Base-by-base conservation (phyloP, 2,113 vertebrate species). In the Herpetotheres cachinnans region DNA sequence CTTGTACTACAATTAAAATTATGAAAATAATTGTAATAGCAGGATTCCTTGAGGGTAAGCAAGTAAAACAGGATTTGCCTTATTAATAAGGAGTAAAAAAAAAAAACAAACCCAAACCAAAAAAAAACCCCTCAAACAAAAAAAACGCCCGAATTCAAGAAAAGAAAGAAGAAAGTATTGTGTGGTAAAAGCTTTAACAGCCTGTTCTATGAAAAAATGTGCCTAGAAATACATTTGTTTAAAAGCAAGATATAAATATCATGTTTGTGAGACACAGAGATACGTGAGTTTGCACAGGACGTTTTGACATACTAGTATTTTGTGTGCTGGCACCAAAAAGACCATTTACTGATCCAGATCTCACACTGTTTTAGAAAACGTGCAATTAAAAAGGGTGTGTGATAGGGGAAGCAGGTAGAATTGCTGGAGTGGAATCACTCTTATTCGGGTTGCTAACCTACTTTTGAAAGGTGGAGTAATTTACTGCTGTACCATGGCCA, bases 41-140 rank as follows among this genome's bases (percentile, higher is more conserved):
- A 90, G 70, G 89, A 82, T 91, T 91, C 81, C 95, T 95, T 24
- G 20, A 89, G 87, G 94, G 78, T 71, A 50, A 96, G 46, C 50
- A 55, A 89, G 89, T 47, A 78, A 91, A 95, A 66, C 29, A n/a
- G 32, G 59, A 95, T 95, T 95, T 92, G 83, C 72, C 76, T 91
- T 86, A 55, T 91, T 94, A 96, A 78, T 94, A 77, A 90, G 10
- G 36, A 62, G 66, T 32, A 12, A 49, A 49, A 22, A n/a, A 62
- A 42, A 70, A 65, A 32, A 55, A 16, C 17, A 58, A 56, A 11
- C 20, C 52, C 30, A 59, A 79, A 47, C 26, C 7, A 46, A 21
- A 44, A 25, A 59, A 78, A 69, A 44, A 24, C 3, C 2, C 3
- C 6, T 1, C 13, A 24, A 54, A 89, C 14, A 74, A 72, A 15